Percentiles rank a stretch among this genome's conserved stretches.
Conservation (phyloP, 2,797 vertebrate genomes). For the Triplophysa yarkandensis region DNA sequence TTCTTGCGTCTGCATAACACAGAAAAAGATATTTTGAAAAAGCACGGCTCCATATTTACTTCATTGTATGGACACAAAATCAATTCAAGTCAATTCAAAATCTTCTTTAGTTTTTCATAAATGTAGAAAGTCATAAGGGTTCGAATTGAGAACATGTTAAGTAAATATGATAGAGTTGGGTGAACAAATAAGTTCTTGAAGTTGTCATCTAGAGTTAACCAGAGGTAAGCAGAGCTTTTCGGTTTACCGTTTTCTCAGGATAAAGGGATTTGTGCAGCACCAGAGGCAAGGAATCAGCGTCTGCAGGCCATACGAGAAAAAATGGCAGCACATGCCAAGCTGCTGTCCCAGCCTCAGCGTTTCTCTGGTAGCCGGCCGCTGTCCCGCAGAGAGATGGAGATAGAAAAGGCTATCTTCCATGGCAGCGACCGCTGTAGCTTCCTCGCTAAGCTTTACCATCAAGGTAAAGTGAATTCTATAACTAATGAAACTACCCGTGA, state of each 20-base stretch:
- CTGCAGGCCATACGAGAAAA: constrained; percentile 86
- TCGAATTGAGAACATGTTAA: too few relatives aligned
- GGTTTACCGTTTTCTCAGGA: constrained; percentile 62
- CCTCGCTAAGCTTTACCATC: constrained; percentile 87
- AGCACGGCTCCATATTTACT: too few relatives aligned
- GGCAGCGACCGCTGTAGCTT: constrained; percentile 85
- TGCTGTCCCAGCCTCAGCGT: constrained; percentile 86
- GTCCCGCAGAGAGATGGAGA: constrained; percentile 92
- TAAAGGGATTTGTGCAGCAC: constrained; percentile 79
- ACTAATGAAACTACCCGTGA: background rate
- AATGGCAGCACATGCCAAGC: constrained; percentile 80
- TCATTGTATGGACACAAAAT: too few relatives aligned
- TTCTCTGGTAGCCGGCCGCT: constrained; percentile 87
- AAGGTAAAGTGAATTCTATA: constrained; percentile 71
- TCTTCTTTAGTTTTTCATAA: too few relatives aligned
- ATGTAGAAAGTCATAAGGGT: too few relatives aligned
- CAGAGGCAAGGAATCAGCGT: constrained; percentile 79
- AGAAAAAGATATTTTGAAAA: too few relatives aligned
- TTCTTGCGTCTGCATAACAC: too few relatives aligned
- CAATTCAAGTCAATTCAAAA: too few relatives aligned
- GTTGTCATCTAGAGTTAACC: too few relatives aligned
- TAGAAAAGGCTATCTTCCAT: constrained; percentile 89
- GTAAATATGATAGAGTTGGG: too few relatives aligned
- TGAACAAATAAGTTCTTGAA: too few relatives aligned
- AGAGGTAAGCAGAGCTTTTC: background rate